These are phyloP conservation scores for Rhea pennata DNA, from an alignment of 2,113 vertebrate genomes.

Conservation along the genomic window DNA sequence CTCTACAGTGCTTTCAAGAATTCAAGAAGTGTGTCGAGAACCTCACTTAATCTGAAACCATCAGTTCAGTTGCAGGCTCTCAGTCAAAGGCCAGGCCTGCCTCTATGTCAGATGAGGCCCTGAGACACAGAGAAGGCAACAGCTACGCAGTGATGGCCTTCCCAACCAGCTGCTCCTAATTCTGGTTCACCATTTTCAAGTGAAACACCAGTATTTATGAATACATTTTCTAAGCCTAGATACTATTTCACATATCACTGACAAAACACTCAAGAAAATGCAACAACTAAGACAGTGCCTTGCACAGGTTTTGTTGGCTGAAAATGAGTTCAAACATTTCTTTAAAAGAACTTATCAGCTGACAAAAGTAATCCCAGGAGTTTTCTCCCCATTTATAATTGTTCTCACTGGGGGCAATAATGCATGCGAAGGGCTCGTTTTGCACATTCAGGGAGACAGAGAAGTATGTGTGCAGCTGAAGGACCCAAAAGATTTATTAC, in stretches of 20 bases:
- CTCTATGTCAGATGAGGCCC: not conserved
- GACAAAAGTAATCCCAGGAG: not conserved
- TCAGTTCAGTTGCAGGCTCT: too few relatives aligned
- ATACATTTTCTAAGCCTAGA: not conserved
- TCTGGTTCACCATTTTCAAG: not conserved
- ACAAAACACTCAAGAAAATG: not conserved
- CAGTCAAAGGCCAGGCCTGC: not conserved
- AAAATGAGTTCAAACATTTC: not conserved
- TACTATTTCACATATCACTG: not conserved
- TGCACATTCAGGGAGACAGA: not conserved
- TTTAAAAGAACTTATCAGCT: not conserved
- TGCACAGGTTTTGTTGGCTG: not conserved
- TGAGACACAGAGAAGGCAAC: not conserved
- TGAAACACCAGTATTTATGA: not conserved
- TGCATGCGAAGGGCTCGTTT: not conserved
- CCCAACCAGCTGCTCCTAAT: not conserved
- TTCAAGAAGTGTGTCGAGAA: not conserved
- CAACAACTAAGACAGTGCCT: not conserved
- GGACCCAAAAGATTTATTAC: not conserved
- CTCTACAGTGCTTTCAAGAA: not conserved
- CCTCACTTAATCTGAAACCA: not conserved
- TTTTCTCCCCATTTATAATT: not conserved
- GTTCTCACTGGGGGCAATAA: not conserved
- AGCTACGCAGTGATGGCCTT: not conserved
- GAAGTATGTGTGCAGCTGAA: not conserved